These are phyloP conservation scores for Chaetodon trifasciatus DNA, from an alignment of 2,797 vertebrate genomes.

Conservation along the genomic window DNA sequence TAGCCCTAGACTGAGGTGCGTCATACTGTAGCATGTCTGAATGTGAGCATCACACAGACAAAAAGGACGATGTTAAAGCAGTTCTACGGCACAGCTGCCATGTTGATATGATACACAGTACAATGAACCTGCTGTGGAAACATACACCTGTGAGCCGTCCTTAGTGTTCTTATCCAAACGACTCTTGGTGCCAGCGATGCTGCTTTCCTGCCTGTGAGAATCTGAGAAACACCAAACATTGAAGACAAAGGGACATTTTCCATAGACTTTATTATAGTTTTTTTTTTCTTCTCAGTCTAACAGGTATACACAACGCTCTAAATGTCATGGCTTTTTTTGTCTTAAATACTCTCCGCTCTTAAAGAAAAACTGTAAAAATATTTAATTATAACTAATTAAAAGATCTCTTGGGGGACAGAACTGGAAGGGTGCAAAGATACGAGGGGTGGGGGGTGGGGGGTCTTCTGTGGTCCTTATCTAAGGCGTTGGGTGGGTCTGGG, in stretches of 20 bases:
- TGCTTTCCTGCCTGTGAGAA: neutral
- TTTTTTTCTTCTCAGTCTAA: conserved; percentile 78
- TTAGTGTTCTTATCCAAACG: neutral
- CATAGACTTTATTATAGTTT: conserved; percentile 87
- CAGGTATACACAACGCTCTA: conserved; percentile 85
- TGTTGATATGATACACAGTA: neutral
- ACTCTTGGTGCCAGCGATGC: neutral
- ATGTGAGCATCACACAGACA: neutral
- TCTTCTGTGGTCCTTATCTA: conserved; percentile 74
- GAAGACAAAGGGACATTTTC: conserved; percentile 60
- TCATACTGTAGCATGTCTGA: neutral
- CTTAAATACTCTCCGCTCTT: conserved; percentile 89
- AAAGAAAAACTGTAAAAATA: conserved; percentile 90
- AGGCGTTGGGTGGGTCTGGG: conserved; percentile 46
- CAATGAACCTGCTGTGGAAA: neutral
- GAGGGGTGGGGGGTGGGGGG: conserved; percentile 3
- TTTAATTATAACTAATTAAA: conserved; percentile 88
- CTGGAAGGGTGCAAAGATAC: conserved; percentile 57
- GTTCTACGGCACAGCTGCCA: neutral
- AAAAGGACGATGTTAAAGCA: neutral
- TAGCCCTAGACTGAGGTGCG: neutral
- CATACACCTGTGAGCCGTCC: neutral
- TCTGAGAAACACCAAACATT: conserved; percentile 1
- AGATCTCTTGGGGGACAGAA: conserved; percentile 78
- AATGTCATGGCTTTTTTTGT: conserved; percentile 85